Evolutionary conservation across 2,888 invertebrate species (phyloP).

Genomic region (Drosophila sordidula): DNA sequence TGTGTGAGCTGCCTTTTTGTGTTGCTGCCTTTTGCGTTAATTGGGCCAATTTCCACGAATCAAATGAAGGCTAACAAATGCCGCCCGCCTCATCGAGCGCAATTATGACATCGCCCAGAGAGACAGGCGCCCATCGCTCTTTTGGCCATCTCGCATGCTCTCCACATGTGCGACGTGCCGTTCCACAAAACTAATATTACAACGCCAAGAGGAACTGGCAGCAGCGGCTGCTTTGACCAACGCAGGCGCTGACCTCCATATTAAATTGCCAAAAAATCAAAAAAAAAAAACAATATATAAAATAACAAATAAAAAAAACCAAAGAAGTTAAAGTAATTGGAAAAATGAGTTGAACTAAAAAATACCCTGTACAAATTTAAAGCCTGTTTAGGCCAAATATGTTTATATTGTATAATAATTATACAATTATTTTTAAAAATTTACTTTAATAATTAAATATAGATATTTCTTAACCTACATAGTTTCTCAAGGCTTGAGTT

Average conservation of each 20-base stretch:
- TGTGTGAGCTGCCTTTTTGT: slow-evolving; percentile 3
- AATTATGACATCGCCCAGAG: slow-evolving; percentile 29
- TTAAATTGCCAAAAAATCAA: slow-evolving; percentile 39
- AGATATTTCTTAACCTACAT: too few relatives aligned
- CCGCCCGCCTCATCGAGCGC: slow-evolving; percentile 10
- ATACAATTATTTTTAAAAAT: too few relatives aligned
- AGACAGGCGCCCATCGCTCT: background rate
- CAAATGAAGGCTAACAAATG: slow-evolving; percentile 49
- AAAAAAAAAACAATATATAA: slow-evolving; percentile 5
- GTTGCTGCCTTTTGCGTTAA: slow-evolving; percentile 69
- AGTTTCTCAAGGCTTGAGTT: too few relatives aligned
- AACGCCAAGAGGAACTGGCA: slow-evolving; percentile 20
- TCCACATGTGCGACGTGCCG: slow-evolving; percentile 54
- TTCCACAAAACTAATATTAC: slow-evolving; percentile 70
- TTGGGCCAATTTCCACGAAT: slow-evolving; percentile 79
- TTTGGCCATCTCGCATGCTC: slow-evolving; percentile 18
- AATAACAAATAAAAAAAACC: slow-evolving; percentile 8
- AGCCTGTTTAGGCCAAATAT: too few relatives aligned
- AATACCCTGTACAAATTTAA: slow-evolving; percentile 25
- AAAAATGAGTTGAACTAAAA: background rate
- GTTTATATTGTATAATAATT: too few relatives aligned
- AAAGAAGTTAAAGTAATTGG: background rate
- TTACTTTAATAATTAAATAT: too few relatives aligned
- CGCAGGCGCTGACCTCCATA: slow-evolving; percentile 58
- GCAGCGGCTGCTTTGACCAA: slow-evolving; percentile 33